These are phyloP conservation scores for Parasteatoda lunata DNA, from an alignment of 2,888 invertebrate genomes.

Conservation along the genomic window DNA sequence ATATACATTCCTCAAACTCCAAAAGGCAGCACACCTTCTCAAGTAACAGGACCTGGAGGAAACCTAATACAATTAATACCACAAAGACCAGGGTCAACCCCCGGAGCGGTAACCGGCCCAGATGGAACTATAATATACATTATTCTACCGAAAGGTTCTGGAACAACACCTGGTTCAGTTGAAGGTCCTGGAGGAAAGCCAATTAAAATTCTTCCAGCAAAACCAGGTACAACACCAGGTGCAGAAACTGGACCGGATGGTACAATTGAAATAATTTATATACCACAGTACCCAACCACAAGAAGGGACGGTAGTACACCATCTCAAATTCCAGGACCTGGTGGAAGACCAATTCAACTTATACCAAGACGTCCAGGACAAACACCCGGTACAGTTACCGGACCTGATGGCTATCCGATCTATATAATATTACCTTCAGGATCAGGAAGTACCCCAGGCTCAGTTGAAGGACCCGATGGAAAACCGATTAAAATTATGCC, in stretches of 20 bases:
- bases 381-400: no score
- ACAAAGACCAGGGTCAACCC: slow-evolving; percentile 10
- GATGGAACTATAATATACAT: not conserved
- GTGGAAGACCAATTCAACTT: no score
- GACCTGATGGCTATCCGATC: no score
- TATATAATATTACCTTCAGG: no score
- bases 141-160: not conserved
- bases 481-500: no score
- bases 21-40: slow-evolving; percentile 2
- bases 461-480: no score
- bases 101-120: not conserved
- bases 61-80: slow-evolving; percentile 16
- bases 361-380: no score
- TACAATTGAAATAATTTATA: not conserved
- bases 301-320: not conserved
- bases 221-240: not conserved
- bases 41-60: slow-evolving; percentile 22
- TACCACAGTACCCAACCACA: not conserved
- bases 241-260: not conserved
- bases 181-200: slow-evolving; percentile 18
- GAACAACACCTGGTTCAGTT: not conserved
- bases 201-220: not conserved
- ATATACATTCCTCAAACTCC: not conserved
- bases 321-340: no score
- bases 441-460: no score